Conservation (phyloP, 2,797 vertebrate species). For the Anolis apletophallus region DNA sequence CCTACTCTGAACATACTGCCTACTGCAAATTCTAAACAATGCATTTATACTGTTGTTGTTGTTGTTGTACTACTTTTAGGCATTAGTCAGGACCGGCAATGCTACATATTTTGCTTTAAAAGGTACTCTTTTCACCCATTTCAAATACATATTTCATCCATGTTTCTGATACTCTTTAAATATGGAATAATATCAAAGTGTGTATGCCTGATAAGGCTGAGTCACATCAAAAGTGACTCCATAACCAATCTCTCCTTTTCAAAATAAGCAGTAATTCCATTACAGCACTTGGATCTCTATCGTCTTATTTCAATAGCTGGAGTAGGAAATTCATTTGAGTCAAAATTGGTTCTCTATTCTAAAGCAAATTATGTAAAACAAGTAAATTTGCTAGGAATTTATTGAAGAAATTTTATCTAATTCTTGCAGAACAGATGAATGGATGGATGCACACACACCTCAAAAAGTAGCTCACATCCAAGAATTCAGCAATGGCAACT, state of each 20-base stretch:
- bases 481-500: background rate
- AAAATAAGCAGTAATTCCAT: background rate
- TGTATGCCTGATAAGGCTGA: background rate
- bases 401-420: background rate
- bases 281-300: slow-evolving; percentile 3
- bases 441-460: background rate
- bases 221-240: slow-evolving; percentile 9
- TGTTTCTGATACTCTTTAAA: background rate
- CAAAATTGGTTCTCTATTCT: background rate
- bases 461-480: background rate
- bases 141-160: background rate
- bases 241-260: slow-evolving; percentile 46
- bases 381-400: background rate
- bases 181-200: background rate
- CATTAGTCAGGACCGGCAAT: background rate
- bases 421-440: background rate
- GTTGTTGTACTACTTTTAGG: background rate
- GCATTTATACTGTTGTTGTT: background rate
- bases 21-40: no score
- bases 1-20: no score
- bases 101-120: background rate
- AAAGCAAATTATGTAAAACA: slow-evolving; percentile 7
- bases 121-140: background rate
- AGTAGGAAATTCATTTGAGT: slow-evolving; percentile 2
- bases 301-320: background rate